phyloP scores from a whole-genome alignment of 2,888 invertebrate genomes.

The Sepiola atlantica region DNA sequence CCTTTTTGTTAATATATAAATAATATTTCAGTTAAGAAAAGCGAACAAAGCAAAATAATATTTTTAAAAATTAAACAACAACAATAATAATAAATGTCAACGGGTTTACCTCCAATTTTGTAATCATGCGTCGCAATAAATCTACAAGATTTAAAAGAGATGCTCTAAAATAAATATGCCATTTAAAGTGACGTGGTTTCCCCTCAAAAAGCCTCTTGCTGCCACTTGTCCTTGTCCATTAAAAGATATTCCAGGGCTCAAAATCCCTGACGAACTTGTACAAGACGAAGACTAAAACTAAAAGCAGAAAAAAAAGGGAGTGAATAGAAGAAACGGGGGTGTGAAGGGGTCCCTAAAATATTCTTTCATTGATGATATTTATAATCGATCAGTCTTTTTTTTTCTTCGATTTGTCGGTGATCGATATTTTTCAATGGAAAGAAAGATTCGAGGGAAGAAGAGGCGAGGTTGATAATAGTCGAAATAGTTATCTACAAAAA shows the following conservation, averaged over 20 bases:
- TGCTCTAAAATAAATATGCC: not conserved
- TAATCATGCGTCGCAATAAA: not conserved
- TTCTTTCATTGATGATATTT: not conserved
- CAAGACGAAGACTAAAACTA: not conserved
- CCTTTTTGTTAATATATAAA: not conserved
- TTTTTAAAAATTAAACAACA: not conserved
- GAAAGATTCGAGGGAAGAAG: not conserved
- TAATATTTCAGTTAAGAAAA: not conserved
- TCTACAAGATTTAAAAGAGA: not conserved
- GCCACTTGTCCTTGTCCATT: not conserved
- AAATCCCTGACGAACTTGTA: not conserved
- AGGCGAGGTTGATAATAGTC: not conserved
- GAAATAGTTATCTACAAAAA: not conserved
- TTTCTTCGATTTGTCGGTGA: not conserved
- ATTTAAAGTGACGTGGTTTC: not conserved
- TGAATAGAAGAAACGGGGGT: not conserved
- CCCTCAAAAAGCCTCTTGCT: not conserved
- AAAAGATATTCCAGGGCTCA: not conserved
- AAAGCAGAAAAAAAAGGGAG: not conserved
- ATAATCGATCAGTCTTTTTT: not conserved
- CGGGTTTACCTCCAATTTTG: not conserved
- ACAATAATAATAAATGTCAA: not conserved
- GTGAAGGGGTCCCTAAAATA: constrained; percentile 23
- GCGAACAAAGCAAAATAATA: not conserved
- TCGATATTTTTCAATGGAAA: constrained; percentile 42